phyloP scores from a whole-genome alignment of 2,113 vertebrate species.

The Colistium nudipinnis region DNA sequence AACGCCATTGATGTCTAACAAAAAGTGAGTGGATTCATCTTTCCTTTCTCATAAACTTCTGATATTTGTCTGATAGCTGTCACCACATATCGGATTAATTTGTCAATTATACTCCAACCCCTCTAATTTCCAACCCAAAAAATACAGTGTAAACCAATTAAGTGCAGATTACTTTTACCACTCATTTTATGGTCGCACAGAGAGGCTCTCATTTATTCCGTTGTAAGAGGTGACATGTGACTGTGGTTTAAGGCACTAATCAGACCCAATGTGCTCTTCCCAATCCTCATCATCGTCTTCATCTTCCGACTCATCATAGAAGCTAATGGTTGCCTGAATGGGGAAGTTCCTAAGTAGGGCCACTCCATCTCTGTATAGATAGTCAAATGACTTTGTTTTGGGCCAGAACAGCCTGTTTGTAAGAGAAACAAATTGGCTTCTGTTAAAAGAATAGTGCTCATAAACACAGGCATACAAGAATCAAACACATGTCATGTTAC shows the following conservation, averaged over 20 bases:
- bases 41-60: not conserved
- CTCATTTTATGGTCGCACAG: not conserved
- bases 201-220: slow-evolving; percentile 24
- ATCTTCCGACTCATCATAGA: slow-evolving; percentile 84
- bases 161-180: not conserved
- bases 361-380: slow-evolving; percentile 84
- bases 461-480: not conserved
- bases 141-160: not conserved
- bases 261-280: slow-evolving; percentile 58
- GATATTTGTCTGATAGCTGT: not conserved
- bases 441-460: not conserved
- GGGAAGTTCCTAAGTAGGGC: slow-evolving; percentile 86
- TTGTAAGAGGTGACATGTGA: slow-evolving; percentile 59
- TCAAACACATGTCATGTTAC: not conserved
- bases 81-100: not conserved
- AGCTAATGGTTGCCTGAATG: slow-evolving; percentile 87
- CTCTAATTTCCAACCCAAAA: too few species aligned
- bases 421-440: not conserved
- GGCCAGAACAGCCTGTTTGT: slow-evolving; percentile 87
- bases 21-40: not conserved
- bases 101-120: too few species aligned
- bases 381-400: slow-evolving; percentile 85
- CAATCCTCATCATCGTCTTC: slow-evolving; percentile 75
- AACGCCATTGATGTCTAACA: too few species aligned
- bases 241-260: slow-evolving; percentile 38